These are phyloP conservation scores for Megaceryle alcyon DNA, from an alignment of 2,797 vertebrate genomes.

Conservation along the genomic window DNA sequence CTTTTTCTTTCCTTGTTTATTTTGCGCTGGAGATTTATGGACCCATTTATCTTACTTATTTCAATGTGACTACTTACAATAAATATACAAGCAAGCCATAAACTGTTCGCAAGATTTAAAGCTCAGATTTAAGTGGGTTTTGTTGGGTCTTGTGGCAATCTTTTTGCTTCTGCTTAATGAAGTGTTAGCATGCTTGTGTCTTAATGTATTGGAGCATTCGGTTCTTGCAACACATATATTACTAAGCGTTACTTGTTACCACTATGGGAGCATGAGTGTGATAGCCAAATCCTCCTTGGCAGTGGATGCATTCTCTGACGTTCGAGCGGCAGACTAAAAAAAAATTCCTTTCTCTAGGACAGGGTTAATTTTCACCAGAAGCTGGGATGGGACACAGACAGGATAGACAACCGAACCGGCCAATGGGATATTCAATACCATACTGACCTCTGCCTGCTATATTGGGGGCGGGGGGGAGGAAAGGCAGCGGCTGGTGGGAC, in stretches of 20 bases:
- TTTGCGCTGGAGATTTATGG: slow-evolving; percentile 17
- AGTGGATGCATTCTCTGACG: fast-evolving
- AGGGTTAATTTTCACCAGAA: too few relatives aligned
- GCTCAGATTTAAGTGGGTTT: not conserved
- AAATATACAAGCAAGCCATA: not conserved
- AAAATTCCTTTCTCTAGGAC: too few relatives aligned
- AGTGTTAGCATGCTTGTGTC: not conserved
- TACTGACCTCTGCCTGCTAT: too few relatives aligned
- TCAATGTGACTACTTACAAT: not conserved
- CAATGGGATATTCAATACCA: too few relatives aligned
- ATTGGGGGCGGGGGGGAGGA: too few relatives aligned
- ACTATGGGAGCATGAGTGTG: fast-evolving
- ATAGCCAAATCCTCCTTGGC: not conserved
- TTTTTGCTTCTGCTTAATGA: not conserved
- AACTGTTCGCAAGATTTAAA: not conserved
- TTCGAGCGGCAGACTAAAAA: not conserved
- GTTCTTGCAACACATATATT: not conserved
- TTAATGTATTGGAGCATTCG: not conserved
- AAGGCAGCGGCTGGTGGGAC: too few relatives aligned
- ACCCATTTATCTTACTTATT: slow-evolving; percentile 17
- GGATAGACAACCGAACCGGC: too few relatives aligned
- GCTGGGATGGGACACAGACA: too few relatives aligned
- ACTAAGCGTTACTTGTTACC: not conserved
- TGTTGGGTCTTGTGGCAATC: not conserved
- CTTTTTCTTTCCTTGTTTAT: not conserved